A percentile compares a stretch with the other conserved stretches of the same genome.
Conservation (phyloP, 2,113 vertebrate species). For the Bothrops jararaca region DNA sequence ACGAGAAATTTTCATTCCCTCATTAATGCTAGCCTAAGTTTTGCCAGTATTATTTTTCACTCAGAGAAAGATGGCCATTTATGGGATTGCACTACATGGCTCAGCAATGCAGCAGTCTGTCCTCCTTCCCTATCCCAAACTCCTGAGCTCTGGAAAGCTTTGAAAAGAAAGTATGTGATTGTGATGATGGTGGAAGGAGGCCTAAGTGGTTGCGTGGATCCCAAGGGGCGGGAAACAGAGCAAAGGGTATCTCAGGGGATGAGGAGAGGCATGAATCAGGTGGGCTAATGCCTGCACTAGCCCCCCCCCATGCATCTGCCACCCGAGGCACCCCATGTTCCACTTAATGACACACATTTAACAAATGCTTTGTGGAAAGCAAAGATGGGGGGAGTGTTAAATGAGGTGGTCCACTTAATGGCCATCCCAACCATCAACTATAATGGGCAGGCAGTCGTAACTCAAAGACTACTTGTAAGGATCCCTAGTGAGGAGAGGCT, state of each 20-base stretch:
- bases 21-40: neutral
- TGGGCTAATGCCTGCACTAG: neutral
- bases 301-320: neutral
- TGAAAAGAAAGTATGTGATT: neutral
- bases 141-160: neutral
- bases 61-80: neutral
- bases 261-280: neutral
- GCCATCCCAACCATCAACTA: neutral
- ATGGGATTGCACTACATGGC: neutral
- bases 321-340: neutral
- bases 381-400: neutral
- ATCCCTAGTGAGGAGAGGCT: neutral
- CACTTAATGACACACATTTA: neutral
- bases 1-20: neutral
- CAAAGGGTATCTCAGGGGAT: neutral
- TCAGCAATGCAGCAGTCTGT: neutral
- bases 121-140: neutral
- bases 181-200: neutral
- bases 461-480: neutral
- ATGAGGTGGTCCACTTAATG: neutral
- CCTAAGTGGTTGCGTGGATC: neutral
- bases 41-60: neutral
- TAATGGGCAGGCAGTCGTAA: neutral
- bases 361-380: neutral
- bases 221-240: neutral